Evolutionary conservation across 1,140 invertebrate genomes (phyloP), one percentile per base, ranked within the genome.

Genomic region (Forficula auricularia): DNA sequence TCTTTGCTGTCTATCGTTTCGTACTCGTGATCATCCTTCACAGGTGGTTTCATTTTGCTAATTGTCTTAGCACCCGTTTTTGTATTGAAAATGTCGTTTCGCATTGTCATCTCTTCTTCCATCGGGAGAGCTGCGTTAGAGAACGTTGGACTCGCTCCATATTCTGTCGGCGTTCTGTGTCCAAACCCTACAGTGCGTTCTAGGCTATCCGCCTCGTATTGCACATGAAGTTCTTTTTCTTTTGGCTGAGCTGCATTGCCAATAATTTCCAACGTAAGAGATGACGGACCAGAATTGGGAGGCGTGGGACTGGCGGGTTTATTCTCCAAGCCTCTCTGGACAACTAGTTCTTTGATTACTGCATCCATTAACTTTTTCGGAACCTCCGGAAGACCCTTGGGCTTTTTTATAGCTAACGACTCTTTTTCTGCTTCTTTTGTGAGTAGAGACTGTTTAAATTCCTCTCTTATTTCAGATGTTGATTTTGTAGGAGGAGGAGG

Each of bases 181-280:
- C 22, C 22, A 27, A 27, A 4, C 10, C 10, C 4, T 18, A 8
- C 36, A 59, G 43, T 65, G 71, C 2, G 65, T 59, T 86, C 81
- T 39, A 84, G 60, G 57, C 82, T 86, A 48, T 86, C 82, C 1
- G 77, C 73, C 52, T 86, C 81, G 49, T 82, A 84, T 43, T 79
- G 72, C 38, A 70, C 61, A 10, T n/a, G 34, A 6, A 6, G 4
- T 36, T 19, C 18, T 6, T 4, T 6, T n/a, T 36, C 34, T 36
- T 6, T 6, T 6, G n/a, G 34, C n/a, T 36, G 22, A 6, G 22
- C 22, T 6, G 22, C 22, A 27, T 27, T 27, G 10, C 22, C 22
- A 27, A 27, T 10, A 27, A 27, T 27, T 27, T 27, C 22, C 10
- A 27, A 10, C 4, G 22, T 27, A 6, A 27, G 10, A 4, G 22